Conservation (phyloP, 2,888 invertebrate species). For the Tetheella fluctuosa region DNA sequence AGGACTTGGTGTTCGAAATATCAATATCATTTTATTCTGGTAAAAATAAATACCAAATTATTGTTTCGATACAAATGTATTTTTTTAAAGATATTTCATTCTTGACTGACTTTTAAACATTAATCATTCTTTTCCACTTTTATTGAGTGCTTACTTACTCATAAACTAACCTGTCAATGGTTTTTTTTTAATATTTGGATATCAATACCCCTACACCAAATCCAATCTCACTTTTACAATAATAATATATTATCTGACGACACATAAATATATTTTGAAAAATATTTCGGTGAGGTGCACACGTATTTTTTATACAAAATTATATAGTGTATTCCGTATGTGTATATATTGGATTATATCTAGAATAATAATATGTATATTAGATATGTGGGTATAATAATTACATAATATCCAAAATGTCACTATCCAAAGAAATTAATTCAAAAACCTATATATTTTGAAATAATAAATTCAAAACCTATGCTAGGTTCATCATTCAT, state of each 20-base stretch:
- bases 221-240: neutral
- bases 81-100: too few species aligned
- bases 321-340: neutral
- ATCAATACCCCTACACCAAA: constrained; percentile 5
- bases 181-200: neutral
- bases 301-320: constrained; percentile 1
- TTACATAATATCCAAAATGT: neutral
- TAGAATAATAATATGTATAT: constrained; percentile 1
- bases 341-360: neutral
- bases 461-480: too few species aligned
- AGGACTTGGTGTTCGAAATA: constrained; percentile 36
- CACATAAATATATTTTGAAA: constrained; percentile 5
- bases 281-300: constrained; percentile 1
- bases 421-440: neutral
- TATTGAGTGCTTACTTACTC: neutral
- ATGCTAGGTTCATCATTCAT: too few species aligned
- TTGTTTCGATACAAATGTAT: neutral
- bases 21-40: constrained; percentile 21
- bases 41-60: neutral
- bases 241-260: constrained; percentile 2
- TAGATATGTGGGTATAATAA: constrained; percentile 6
- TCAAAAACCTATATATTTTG: too few species aligned
- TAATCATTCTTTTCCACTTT: neutral
- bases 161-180: neutral
- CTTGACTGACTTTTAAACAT: too few species aligned